phyloP scores from a whole-genome alignment of 2,113 vertebrate genomes.

The Capreolus pygargus region DNA sequence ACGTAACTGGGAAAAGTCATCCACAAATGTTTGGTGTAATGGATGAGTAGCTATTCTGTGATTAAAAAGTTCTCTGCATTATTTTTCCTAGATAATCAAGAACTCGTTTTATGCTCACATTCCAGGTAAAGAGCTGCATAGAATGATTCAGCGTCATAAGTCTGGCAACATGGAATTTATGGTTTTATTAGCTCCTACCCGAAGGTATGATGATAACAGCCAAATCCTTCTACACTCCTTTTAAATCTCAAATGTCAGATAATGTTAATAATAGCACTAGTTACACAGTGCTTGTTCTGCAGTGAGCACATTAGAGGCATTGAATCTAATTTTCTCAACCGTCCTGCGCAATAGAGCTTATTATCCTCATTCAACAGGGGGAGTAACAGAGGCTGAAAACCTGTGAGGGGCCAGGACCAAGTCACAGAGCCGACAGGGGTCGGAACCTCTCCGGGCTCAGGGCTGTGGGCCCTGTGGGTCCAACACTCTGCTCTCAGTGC shows the following conservation, averaged over 20 bases:
- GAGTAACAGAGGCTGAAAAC: background rate
- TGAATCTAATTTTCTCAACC: background rate
- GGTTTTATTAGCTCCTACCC: background rate
- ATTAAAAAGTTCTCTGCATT: background rate
- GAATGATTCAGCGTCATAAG: background rate
- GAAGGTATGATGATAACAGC: background rate
- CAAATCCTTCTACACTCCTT: background rate
- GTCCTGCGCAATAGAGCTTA: accelerated
- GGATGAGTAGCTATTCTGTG: too few species aligned
- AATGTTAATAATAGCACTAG: background rate
- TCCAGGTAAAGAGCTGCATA: background rate
- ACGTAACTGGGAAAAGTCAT: background rate
- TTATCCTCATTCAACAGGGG: background rate
- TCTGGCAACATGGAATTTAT: background rate
- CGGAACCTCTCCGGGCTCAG: background rate
- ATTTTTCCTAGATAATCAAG: background rate
- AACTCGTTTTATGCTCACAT: background rate
- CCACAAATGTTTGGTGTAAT: background rate
- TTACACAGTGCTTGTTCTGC: background rate
- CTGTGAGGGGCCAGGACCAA: background rate
- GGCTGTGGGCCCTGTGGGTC: background rate
- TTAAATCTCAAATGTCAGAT: background rate
- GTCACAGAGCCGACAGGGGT: background rate
- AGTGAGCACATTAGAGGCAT: accelerated
- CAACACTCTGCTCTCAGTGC: accelerated